phyloP scores from a whole-genome alignment of 2,113 vertebrate species.

The Gobio gobio region DNA sequence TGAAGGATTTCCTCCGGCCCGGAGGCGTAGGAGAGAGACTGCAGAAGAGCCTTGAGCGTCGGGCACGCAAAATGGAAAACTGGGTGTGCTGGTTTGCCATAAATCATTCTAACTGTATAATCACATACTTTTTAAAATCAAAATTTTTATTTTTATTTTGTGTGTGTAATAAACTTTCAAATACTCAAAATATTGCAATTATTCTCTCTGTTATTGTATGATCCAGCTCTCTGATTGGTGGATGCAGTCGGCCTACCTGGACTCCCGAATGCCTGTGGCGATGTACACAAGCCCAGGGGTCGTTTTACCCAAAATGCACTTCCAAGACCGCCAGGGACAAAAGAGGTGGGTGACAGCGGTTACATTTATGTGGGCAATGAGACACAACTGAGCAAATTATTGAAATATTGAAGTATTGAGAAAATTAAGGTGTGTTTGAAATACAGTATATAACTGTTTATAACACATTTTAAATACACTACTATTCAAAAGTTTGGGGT shows the following conservation, averaged over 20 bases:
- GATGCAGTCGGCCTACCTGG: conserved; percentile 93
- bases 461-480: not conserved
- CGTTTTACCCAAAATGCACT: conserved; percentile 89
- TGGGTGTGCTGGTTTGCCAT: conserved; percentile 75
- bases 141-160: too few species aligned
- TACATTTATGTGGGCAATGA: not conserved
- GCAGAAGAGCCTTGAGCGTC: conserved; percentile 90
- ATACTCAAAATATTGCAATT: not conserved
- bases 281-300: conserved; percentile 91
- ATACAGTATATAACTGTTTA: not conserved
- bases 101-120: not conserved
- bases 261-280: conserved; percentile 91
- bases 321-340: conserved; percentile 93
- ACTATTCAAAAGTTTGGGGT: not conserved
- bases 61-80: conserved; percentile 89
- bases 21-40: conserved; percentile 91
- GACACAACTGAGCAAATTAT: not conserved
- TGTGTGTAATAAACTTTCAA: not conserved
- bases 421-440: not conserved
- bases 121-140: too few species aligned
- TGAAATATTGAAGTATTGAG: not conserved
- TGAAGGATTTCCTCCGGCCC: conserved; percentile 81
- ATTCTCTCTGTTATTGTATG: not conserved
- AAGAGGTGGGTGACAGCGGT: conserved; percentile 82
- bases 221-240: conserved; percentile 95